Base-by-base conservation (phyloP, 1,140 invertebrate species). In the Drosophila pseudoobscura region DNA sequence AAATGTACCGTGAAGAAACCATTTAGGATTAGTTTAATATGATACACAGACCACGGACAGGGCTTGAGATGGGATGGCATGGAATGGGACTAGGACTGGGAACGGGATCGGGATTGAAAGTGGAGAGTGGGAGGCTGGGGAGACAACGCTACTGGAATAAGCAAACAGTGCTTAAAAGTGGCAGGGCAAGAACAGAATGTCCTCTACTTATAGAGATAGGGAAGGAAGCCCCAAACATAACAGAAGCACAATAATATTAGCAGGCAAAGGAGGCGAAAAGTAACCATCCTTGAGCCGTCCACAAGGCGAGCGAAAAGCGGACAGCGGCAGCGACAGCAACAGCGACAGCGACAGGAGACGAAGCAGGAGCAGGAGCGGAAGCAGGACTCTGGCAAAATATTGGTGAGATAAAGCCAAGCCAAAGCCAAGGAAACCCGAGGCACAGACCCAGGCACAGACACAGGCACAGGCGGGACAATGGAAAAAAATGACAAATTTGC, bases 1-100 rank as follows among this genome's bases (percentile, higher is more conserved):
- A 90, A 90, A 90, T 90, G 88, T 90, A 82, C 88, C 88, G 83
- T 90, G 71, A 90, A 90, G 82, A 89, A 90, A 82, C 80, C 89
- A 89, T 90, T 90, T 90, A 89, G 89, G 89, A 90, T 90, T 90
- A 90, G 85, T 90, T 90, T 90, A 90, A 90, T 90, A 90, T 89
- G 80, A 89, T 85, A 83, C 80, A 76, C 59, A 82, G 43, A 39
- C 54, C 54, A 58, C 52, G 50, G 24, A 29, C 39, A 20, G 15
- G 9, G 6, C 3, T 8, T 39, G 11, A 2, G 15, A 2, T 11
- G 2, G 7, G 22, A 2, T 3, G 31, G 5, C 20, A 8, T 2
- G 39, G 11, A 9, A 11, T 3, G 17, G 20, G 52, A 31, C 24
- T 54, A 8, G 2, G 11, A 39, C 24, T 54, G 31, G 5, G 11